Base-by-base conservation (phyloP, 37 sponge, comb jelly and placozoan genomes). In the Oscarella lobularis region DNA sequence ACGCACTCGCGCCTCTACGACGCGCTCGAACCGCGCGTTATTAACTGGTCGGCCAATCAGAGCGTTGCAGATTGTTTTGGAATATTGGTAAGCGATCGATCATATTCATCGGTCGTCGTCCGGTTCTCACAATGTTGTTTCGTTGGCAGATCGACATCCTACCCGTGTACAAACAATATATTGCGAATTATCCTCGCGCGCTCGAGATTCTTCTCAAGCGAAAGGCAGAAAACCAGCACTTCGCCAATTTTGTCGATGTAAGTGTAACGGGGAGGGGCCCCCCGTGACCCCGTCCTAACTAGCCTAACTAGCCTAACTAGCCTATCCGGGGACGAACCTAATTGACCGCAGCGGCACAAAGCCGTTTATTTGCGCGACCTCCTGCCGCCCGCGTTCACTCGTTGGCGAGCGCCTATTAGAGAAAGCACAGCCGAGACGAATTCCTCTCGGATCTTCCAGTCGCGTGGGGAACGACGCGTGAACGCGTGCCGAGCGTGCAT, bases 41-140 rank as follows among this genome's bases (percentile, higher is more conserved):
- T 31, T 32, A 67, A 83, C 68, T 93, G 94, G 94, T 48, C 79
- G 31, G 38, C 74, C 30, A 67, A 67, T 1, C 76, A 77, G 5
- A 87, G 87, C 65, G 82, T 89, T 14, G 90, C 84, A 2, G 94
- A 82, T 29, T 74, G 88, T 81, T 92, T 93, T 72, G 74, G 83
- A 31, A 80, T 83, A 66, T 80, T 93, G 87, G 94, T 93, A 80
- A 73, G 87, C 68, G 4, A 31, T 32, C 60, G 60, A 20, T 48
- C 60, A 20, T 48, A 20, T 9, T 9, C 20, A 20, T 48, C 14
- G 60, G 60, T 48, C 3, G 35, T 34, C 31, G 39, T 6, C 3
- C 35, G 6, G 6, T 41, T 38, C 31, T 35, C 54, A 41, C 54
- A 1, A 33, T 1, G 3, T 76, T 20, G 33, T 2, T 0, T 67